A percentile compares a stretch with the other conserved stretches of the same genome.
phyloP scores from a whole-genome alignment of 2,888 invertebrate species.

The Hanleya hanleyi region DNA sequence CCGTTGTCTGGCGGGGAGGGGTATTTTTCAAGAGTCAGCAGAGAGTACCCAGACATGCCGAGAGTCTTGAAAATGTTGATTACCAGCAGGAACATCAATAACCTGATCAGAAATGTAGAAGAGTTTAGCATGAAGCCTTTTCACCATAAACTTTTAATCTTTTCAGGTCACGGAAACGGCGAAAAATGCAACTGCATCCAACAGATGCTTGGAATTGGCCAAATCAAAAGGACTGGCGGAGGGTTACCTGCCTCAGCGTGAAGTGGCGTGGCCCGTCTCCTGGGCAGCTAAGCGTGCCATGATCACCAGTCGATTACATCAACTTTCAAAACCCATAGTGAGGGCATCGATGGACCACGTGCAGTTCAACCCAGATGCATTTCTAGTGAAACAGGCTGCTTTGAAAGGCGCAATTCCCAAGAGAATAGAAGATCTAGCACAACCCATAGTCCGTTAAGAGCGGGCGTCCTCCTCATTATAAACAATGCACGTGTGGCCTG shows the following conservation, averaged over 20 bases:
- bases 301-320: slow-evolving; percentile 47
- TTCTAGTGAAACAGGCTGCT: slow-evolving; percentile 62
- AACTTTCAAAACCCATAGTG: slow-evolving; percentile 58
- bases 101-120: no score
- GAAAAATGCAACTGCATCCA: slow-evolving; percentile 57
- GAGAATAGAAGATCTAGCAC: slow-evolving; percentile 58
- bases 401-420: slow-evolving; percentile 58
- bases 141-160: neutral
- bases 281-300: slow-evolving; percentile 56
- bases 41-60: no score
- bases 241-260: slow-evolving; percentile 56
- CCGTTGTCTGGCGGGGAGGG: no score
- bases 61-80: no score
- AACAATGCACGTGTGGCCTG: no score
- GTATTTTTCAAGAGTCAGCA: no score
- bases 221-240: slow-evolving; percentile 57
- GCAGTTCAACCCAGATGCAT: slow-evolving; percentile 69
- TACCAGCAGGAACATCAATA: no score
- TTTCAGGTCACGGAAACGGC: slow-evolving; percentile 55
- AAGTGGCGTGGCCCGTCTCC: slow-evolving; percentile 57
- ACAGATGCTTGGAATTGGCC: slow-evolving; percentile 59
- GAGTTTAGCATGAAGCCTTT: no score
- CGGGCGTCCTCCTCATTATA: neutral
- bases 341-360: slow-evolving; percentile 69
- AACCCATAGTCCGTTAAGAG: slow-evolving; percentile 56